Base-by-base conservation (phyloP, 1,140 invertebrate genomes). In the Drosophila ambigua region DNA sequence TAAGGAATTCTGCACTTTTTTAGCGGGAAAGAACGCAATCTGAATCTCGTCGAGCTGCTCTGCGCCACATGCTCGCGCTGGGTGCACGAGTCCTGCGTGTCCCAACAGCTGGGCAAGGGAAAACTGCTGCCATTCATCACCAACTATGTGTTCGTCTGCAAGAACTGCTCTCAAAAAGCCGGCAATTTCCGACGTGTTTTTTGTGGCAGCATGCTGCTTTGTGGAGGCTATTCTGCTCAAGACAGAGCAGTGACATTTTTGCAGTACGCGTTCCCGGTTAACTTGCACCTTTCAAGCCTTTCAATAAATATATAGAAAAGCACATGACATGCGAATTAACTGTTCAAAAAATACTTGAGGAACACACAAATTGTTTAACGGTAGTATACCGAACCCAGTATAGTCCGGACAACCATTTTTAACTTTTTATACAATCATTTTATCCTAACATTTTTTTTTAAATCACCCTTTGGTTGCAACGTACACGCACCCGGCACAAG, bases 71-170 rank as follows among this genome's bases (percentile, higher is more conserved):
- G 98, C 90, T 94, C 94, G 52, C 94, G 95, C 84, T 99, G 97
- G 97, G 98, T 96, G 92, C 98, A 99, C 90, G 97, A 98, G 91
- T 96, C 96, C 2, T 99, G 98, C 82, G 97, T 98, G 60, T 95
- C 96, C 13, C 97, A 97, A 92, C 96, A 98, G 85, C 89, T 98
- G 20, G 97, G 97, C 31, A 85, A 85, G 28, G 81, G 77, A 0
- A 98, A 98, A 92, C 92, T 98, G 48, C 95, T 99, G 31, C 98
- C 98, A 0, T 99, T 99, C 88, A 97, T 99, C 95, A 96, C 97
- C 73, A 99, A 98, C 92, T 99, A 99, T 92, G 94, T 98, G 65
- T 99, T 99, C 92, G 94, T 97, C 62, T 99, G 98, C 92, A 99
- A 99, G 92, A 98, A 97, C 77, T 99, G 98, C 92, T 98, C 97